Evolutionary conservation across 2,797 vertebrate species (phyloP), one percentile per base, ranked within the genome.

Genomic region (Naso thynnoides): DNA sequence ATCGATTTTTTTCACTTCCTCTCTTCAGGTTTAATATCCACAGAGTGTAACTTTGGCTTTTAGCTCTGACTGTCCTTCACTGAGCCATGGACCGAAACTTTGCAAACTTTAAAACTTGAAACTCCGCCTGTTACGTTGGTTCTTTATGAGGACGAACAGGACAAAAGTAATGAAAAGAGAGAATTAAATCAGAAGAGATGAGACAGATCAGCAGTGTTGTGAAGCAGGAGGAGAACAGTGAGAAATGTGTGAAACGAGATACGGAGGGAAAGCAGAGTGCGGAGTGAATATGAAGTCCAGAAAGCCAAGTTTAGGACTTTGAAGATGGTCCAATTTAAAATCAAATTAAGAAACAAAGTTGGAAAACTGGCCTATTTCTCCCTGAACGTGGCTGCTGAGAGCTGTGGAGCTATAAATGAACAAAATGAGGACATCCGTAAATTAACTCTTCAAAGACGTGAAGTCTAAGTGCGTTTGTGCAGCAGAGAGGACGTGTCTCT

Each of bases 271-370:
- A n/a, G 15, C 36, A n/a, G 15, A 15, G 33, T 0, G 16, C 21
- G 26, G 41, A 38, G 26, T 2, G 29, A 13, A 48, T 21, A 65
- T 54, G 13, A 23, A 38, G 27, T 38, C 21, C 33, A 36, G 49
- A 23, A 13, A 21, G 8, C 8, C 4, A 38, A 26, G 26, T 14
- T 24, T 33, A 10, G 61, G 41, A 44, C 64, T 56, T 49, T 69
- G 50, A 80, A 55, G 67, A 54, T 5, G 56, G 19, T 48, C 64
- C 73, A 80, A 86, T 81, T 75, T 75, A 80, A 84, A 84, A 78
- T 66, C 63, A 72, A 79, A 73, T 83, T 70, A 66, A 57, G 67
- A 64, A 8, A 56, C 38, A 61, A 74, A 70, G 77, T 59, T 53
- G 8, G 19, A 39, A 8, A 58, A 33, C 0, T 38, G 65, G 26